Evolutionary conservation across 2,888 invertebrate genomes (phyloP).

Genomic region (Formica aserva): DNA sequence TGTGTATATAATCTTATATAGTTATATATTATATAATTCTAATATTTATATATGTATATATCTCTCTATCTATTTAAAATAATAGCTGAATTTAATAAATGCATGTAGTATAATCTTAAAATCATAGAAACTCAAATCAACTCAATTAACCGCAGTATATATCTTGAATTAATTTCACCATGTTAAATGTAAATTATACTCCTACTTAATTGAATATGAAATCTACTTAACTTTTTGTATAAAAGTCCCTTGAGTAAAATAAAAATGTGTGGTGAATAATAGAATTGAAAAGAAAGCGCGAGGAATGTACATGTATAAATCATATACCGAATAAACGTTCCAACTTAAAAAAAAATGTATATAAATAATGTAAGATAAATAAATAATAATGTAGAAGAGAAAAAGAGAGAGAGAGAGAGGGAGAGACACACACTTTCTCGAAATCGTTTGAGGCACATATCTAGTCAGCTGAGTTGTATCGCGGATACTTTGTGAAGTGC

Average conservation of each 20-base stretch:
- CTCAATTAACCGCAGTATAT: neutral
- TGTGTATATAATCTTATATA: neutral
- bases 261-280: neutral
- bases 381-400: neutral
- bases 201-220: slow-evolving; percentile 7
- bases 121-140: neutral
- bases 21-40: neutral
- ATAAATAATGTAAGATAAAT: neutral
- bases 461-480: neutral
- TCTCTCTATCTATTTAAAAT: neutral
- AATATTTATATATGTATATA: neutral
- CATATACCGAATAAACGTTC: neutral
- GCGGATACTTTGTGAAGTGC: slow-evolving; percentile 51
- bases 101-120: neutral
- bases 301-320: neutral
- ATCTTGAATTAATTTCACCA: neutral
- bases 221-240: neutral
- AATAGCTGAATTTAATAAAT: neutral
- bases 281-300: neutral
- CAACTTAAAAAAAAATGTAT: neutral
- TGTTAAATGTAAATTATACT: neutral
- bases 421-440: neutral
- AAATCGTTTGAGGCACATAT: neutral
- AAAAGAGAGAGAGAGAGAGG: neutral
- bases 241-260: neutral